Conservation (phyloP, 2,113 vertebrate genomes). For the Mastomys natalensis region DNA sequence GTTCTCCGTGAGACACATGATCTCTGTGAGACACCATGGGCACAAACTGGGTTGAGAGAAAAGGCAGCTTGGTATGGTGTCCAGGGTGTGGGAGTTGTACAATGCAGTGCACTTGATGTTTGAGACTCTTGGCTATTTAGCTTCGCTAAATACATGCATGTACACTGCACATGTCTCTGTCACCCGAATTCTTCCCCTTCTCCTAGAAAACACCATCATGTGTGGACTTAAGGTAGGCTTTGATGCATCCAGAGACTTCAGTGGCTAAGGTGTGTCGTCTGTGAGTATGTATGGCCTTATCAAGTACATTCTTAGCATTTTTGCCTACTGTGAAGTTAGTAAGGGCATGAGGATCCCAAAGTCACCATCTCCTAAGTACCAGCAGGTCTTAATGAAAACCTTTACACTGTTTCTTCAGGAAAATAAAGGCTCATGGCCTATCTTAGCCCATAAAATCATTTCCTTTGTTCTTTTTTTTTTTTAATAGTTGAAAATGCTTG, state of each 20-base stretch:
- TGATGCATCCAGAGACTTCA: not conserved
- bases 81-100: not conserved
- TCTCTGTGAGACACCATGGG: not conserved
- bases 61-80: not conserved
- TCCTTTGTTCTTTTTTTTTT: not conserved
- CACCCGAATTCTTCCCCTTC: not conserved
- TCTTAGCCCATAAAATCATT: not conserved
- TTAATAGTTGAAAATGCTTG: slow-evolving; percentile 23
- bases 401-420: not conserved
- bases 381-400: not conserved
- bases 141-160: not conserved
- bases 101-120: not conserved
- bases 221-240: not conserved
- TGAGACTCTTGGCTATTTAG: not conserved
- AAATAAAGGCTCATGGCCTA: not conserved
- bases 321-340: not conserved
- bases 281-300: not conserved
- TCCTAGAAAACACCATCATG: not conserved
- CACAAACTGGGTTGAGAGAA: not conserved
- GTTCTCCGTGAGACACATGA: not conserved
- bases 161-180: not conserved
- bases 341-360: not conserved
- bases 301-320: not conserved
- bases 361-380: not conserved
- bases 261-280: not conserved